Base-by-base conservation (phyloP, 2,888 invertebrate genomes). In the Pycnomerus fuliginosus region DNA sequence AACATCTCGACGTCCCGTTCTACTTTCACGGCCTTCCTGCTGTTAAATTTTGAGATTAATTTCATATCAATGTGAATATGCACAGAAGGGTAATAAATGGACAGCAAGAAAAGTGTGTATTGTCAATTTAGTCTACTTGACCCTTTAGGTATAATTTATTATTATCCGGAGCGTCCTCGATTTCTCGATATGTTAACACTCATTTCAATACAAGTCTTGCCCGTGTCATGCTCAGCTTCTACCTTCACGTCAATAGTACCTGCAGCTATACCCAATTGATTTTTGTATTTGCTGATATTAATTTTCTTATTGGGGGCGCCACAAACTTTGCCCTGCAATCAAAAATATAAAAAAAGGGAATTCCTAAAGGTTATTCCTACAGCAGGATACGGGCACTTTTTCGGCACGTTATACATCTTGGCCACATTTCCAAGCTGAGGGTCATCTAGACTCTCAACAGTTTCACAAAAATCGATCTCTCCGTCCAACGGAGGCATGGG, bases 231-330 rank as follows among this genome's bases (percentile, higher is more conserved):
- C 10, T 60, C 61, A 16, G 71, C 60, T 34, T 70, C 67, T 1
- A 69, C 45, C 41, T 70, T 69, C 1, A 72, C 44, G 3, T 68
- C 62, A 8, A 72, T 56, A 30, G 63, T 67, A 16, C 76, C 76
- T 10, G 67, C 68, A 0, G 67, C 73, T 64, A 75, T 64, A 33
- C 70, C 64, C 32, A 76, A 44, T 57, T 74, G 65, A 15, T 69
- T 61, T 48, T 75, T 75, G 50, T 67, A 75, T 47, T 71, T 72
- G n/a, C 66, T 64, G 5, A 76, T 25, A 39, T 68, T 72, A 1
- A 74, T 61, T 16, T 56, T 66, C 16, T 71, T 70, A 3, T 58
- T 55, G 0, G 68, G 67, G 22, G 66, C 60, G 24, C 66, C 58
- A 41, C 76, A 76, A 63, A 50, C 66, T 54, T 56, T 70, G 62